Evolutionary conservation across 2,888 invertebrate species (phyloP).

Genomic region (Catocala sponsa): DNA sequence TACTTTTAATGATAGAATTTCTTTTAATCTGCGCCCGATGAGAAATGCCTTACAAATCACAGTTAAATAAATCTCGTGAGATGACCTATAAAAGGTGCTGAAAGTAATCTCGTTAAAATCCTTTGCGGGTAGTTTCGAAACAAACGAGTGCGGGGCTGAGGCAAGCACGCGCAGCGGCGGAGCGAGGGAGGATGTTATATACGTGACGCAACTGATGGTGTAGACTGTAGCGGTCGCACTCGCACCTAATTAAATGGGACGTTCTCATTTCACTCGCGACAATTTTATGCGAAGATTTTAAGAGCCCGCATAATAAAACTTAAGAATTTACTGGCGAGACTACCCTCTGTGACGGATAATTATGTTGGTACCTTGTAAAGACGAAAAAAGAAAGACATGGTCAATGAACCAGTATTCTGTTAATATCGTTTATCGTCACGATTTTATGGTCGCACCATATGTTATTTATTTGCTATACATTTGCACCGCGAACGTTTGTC

Average conservation of each 20-base stretch:
- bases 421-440: constrained; percentile 4
- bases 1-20: constrained; percentile 78
- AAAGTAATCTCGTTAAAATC: constrained; percentile 82
- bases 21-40: constrained; percentile 73
- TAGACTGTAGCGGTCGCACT: constrained; percentile 59
- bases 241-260: constrained; percentile 79
- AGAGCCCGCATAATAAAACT: constrained; percentile 75
- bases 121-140: constrained; percentile 80
- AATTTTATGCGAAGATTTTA: constrained; percentile 79
- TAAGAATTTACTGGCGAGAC: constrained; percentile 69
- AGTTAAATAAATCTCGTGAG: constrained; percentile 79
- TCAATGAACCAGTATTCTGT: constrained; percentile 18
- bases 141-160: constrained; percentile 55
- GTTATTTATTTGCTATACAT: constrained; percentile 4
- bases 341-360: constrained; percentile 73
- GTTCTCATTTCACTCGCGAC: constrained; percentile 76
- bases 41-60: constrained; percentile 79
- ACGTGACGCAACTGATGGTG: constrained; percentile 59
- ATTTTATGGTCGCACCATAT: constrained; percentile 3
- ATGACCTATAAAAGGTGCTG: constrained; percentile 82
- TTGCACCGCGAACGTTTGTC: constrained; percentile 10
- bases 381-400: constrained; percentile 49
- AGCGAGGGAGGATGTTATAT: constrained; percentile 35
- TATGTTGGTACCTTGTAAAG: constrained; percentile 70
- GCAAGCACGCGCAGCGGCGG: constrained; percentile 17